Conservation (phyloP, 2,113 vertebrate genomes). For the Erinaceus europaeus region DNA sequence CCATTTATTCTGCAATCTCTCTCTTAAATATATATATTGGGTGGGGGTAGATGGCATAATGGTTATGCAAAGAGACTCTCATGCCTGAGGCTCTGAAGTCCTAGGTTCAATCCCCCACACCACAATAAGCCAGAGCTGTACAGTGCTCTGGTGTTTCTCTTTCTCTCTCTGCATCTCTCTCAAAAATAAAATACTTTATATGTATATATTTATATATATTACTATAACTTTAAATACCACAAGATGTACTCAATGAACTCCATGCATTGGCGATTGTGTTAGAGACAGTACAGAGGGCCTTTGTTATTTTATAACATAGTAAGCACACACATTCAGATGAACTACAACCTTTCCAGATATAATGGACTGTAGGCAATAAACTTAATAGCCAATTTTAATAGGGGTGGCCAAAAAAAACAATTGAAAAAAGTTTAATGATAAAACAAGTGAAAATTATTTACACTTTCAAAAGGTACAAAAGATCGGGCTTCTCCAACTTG, state of each 20-base stretch:
- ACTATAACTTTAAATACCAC: not conserved
- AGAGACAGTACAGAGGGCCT: not conserved
- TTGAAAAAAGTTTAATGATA: not conserved
- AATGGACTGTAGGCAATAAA: not conserved
- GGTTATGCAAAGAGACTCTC: no score
- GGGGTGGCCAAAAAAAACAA: not conserved
- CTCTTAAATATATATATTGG: no score
- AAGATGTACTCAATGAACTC: not conserved
- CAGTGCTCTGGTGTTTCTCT: no score
- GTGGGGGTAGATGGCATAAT: no score
- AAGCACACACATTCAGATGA: not conserved
- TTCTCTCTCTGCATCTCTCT: no score
- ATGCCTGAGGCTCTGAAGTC: no score
- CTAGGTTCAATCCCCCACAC: no score
- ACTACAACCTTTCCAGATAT: not conserved
- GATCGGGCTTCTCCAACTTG: not conserved
- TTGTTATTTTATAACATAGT: not conserved
- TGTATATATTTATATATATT: no score
- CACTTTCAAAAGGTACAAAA: not conserved
- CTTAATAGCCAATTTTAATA: not conserved
- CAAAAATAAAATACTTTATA: no score
- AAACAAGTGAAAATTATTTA: not conserved
- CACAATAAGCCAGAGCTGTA: no score
- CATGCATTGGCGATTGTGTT: not conserved
- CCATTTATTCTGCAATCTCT: not conserved